Evolutionary conservation across 1,140 invertebrate species (phyloP).

Genomic region (Asbolus verrucosus): DNA sequence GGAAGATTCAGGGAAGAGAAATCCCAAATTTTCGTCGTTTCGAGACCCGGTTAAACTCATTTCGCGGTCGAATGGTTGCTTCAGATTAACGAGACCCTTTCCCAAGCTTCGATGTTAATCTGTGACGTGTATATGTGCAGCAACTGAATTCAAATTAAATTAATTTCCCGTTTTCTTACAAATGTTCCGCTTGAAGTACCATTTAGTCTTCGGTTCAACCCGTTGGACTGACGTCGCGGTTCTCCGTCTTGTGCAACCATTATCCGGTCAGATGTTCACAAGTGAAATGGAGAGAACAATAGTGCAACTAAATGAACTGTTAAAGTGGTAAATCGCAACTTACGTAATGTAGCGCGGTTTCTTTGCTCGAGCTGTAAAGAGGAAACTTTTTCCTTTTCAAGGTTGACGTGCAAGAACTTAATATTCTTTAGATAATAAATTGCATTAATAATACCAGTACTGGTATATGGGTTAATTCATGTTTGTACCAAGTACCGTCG

Average conservation of each 20-base stretch:
- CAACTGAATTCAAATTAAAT: conserved; percentile 1
- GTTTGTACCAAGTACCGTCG: neutral
- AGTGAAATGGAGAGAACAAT: conserved; percentile 35
- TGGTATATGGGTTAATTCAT: conserved; percentile 38
- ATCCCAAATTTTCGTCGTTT: too few relatives aligned
- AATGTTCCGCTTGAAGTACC: conserved; percentile 18
- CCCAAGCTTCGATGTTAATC: neutral
- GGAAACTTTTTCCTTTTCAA: conserved; percentile 37
- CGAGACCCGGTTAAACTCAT: too few relatives aligned
- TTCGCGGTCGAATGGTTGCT: too few relatives aligned
- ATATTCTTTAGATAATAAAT: conserved; percentile 34
- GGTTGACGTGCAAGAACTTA: conserved; percentile 37
- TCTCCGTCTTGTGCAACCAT: conserved; percentile 31
- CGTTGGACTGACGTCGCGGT: conserved; percentile 18
- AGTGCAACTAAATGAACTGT: conserved; percentile 28
- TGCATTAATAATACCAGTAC: conserved; percentile 25
- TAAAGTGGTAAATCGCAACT: conserved; percentile 29
- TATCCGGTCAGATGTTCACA: conserved; percentile 30
- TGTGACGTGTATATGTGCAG: neutral
- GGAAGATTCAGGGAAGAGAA: too few relatives aligned
- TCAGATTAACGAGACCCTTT: too few relatives aligned
- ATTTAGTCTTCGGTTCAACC: conserved; percentile 28
- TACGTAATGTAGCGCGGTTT: conserved; percentile 27
- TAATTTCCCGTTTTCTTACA: conserved; percentile 28
- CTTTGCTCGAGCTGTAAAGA: neutral